Evolutionary conservation across 2,888 invertebrate species (phyloP).

Genomic region (Schizotus pectinicornis): DNA sequence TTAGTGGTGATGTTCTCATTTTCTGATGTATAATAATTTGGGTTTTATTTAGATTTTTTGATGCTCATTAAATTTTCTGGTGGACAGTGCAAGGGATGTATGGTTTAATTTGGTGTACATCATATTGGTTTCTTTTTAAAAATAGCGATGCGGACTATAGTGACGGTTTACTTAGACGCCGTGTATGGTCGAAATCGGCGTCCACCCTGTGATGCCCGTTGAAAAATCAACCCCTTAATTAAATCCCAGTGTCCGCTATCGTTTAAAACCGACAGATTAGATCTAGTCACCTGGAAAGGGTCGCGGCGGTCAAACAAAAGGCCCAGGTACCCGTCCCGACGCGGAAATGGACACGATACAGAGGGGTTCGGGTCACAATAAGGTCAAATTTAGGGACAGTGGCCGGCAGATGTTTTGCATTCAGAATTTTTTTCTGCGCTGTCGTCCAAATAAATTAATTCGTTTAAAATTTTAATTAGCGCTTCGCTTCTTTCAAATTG

Average conservation of each 20-base stretch:
- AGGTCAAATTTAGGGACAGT: constrained; percentile 53
- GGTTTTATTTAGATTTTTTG: too few relatives aligned
- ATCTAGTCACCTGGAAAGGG: constrained; percentile 23
- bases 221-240: constrained; percentile 7
- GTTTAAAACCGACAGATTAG: constrained; percentile 18
- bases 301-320: constrained; percentile 19
- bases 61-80: too few relatives aligned
- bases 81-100: too few relatives aligned
- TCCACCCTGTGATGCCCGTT: not conserved
- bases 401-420: constrained; percentile 44
- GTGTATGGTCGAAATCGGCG: constrained; percentile 1
- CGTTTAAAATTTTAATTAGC: not conserved
- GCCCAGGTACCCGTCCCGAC: constrained; percentile 22
- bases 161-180: too few relatives aligned
- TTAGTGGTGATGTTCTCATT: too few relatives aligned
- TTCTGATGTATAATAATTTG: too few relatives aligned
- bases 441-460: constrained; percentile 2
- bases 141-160: too few relatives aligned
- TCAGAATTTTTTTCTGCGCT: constrained; percentile 11
- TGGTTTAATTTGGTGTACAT: too few relatives aligned
- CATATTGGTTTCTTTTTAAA: too few relatives aligned
- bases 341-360: constrained; percentile 28
- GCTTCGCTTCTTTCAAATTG: constrained; percentile 19
- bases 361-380: constrained; percentile 36
- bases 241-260: constrained; percentile 22